A percentile compares a stretch with the other conserved stretches of the same genome.
Evolutionary conservation across 2,113 vertebrate genomes (phyloP).

Genomic region (Cisticola juncidis): DNA sequence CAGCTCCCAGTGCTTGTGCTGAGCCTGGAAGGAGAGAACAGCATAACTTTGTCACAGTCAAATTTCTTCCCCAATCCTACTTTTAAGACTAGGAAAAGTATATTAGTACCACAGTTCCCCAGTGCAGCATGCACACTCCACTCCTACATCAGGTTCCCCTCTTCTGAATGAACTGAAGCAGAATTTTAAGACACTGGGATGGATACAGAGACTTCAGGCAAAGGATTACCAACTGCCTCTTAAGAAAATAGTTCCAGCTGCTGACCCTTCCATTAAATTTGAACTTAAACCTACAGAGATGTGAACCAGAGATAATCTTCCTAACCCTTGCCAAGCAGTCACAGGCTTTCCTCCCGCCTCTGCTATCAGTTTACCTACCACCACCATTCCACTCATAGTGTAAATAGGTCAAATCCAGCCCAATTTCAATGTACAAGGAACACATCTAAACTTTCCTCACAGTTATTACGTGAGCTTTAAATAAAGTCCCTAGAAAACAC

Average conservation of each 20-base stretch:
- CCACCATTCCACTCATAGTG: background rate
- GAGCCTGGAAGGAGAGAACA: conserved; percentile 79
- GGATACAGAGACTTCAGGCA: background rate
- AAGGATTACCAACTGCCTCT: background rate
- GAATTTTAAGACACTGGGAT: background rate
- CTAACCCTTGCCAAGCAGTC: background rate
- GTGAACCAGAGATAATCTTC: background rate
- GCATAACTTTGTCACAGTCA: background rate
- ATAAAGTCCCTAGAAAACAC: background rate
- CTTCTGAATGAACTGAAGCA: background rate
- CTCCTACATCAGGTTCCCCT: background rate
- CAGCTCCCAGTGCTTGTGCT: conserved; percentile 98
- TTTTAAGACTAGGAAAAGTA: background rate
- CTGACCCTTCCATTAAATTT: background rate
- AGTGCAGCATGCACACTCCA: background rate
- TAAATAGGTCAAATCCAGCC: background rate
- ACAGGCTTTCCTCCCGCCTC: background rate
- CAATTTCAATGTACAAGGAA: background rate
- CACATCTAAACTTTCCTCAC: background rate
- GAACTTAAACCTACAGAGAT: background rate
- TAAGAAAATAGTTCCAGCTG: background rate
- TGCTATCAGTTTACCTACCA: background rate
- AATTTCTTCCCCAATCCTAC: background rate
- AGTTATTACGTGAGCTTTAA: background rate
- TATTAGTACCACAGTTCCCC: background rate